Evolutionary conservation across 1,140 invertebrate species (phyloP).

Genomic region (Drosophila gunungcola): DNA sequence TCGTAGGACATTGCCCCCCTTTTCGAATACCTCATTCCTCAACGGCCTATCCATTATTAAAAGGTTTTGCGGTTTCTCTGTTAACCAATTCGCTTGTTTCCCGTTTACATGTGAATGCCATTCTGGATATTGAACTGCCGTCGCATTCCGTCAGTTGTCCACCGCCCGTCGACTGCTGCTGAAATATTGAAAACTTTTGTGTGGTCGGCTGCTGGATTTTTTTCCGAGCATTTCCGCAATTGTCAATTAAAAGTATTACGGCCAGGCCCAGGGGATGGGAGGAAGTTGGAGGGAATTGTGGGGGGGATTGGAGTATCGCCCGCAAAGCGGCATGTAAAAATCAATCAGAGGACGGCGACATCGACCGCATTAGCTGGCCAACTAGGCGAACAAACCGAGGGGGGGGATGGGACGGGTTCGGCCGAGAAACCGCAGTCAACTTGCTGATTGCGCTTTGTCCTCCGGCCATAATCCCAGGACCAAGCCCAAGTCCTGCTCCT

Average conservation of each 20-base stretch:
- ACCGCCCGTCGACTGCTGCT: conserved; percentile 19
- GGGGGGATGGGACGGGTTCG: not conserved
- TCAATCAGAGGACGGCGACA: conserved; percentile 70
- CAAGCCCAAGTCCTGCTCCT: conserved; percentile 11
- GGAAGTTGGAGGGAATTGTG: not conserved
- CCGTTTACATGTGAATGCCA: conserved; percentile 59
- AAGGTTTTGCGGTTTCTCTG: conserved; percentile 76
- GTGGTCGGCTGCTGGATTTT: conserved; percentile 58
- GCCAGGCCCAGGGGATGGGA: not conserved
- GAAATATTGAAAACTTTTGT: conserved; percentile 75
- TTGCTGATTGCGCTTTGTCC: conserved; percentile 72
- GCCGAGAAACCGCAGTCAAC: conserved; percentile 63
- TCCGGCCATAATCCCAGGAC: conserved; percentile 54
- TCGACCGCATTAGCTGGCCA: conserved; percentile 77
- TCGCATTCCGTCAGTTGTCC: conserved; percentile 16
- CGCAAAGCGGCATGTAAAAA: conserved; percentile 70
- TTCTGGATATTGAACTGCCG: conserved; percentile 59
- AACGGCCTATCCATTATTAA: conserved; percentile 63
- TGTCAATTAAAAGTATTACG: conserved; percentile 82
- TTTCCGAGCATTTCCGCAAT: conserved; percentile 73
- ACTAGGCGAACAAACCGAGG: conserved; percentile 34
- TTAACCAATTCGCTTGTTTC: conserved; percentile 77
- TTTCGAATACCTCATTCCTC: not conserved
- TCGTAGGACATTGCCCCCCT: not conserved
- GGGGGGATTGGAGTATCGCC: not conserved